Percentiles rank a stretch among this genome's conserved stretches.
Evolutionary conservation across 2,888 invertebrate genomes (phyloP).

Genomic region (Magallana nippona): DNA sequence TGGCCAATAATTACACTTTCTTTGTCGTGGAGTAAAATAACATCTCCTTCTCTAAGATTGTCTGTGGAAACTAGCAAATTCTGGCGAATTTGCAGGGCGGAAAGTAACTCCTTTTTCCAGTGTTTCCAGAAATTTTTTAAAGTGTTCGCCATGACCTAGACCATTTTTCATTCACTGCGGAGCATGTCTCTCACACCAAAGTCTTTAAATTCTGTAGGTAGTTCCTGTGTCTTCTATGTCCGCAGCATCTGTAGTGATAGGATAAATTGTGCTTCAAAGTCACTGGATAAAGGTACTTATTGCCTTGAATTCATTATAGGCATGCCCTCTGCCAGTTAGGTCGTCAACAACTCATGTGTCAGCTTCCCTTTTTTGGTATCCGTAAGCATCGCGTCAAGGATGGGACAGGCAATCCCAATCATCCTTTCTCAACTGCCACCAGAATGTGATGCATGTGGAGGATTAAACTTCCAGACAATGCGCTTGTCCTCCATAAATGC

Average conservation of each 20-base stretch:
- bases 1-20: too few species aligned
- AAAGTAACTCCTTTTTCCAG: background rate
- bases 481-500: too few species aligned
- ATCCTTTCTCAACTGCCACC: conserved; percentile 48
- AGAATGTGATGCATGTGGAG: conserved; percentile 45
- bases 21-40: too few species aligned
- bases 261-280: background rate
- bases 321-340: background rate
- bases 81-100: too few species aligned
- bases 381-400: conserved; percentile 45
- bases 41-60: too few species aligned
- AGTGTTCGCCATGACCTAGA: conserved; percentile 24
- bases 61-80: too few species aligned
- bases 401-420: conserved; percentile 41
- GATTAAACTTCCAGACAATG: too few species aligned
- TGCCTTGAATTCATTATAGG: too few species aligned
- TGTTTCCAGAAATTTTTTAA: conserved; percentile 37
- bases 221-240: too few species aligned
- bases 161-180: conserved; percentile 12
- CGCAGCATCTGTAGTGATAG: background rate
- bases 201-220: background rate
- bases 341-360: conserved; percentile 18
- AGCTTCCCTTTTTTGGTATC: background rate
- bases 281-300: too few species aligned
- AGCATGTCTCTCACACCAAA: conserved; percentile 26